Percentiles rank a stretch among this genome's conserved stretches.
These are phyloP conservation scores for Spisula solida DNA, from an alignment of 2,888 invertebrate species.

Conservation along the genomic window DNA sequence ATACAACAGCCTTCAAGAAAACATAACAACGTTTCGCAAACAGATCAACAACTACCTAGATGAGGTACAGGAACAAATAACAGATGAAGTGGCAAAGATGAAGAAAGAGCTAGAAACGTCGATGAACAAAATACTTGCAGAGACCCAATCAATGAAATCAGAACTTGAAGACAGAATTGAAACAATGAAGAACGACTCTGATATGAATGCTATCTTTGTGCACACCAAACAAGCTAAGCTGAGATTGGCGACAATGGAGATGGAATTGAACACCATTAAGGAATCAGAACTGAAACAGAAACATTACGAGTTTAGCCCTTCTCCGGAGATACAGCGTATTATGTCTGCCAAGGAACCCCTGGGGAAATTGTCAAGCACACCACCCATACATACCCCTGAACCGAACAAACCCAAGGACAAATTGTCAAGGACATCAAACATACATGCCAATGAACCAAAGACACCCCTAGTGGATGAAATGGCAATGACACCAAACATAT, in stretches of 20 bases:
- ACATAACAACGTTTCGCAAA: background rate
- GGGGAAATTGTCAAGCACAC: background rate
- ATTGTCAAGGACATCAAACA: too few relatives aligned
- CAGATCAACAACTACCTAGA: conserved; percentile 2
- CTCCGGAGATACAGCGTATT: background rate
- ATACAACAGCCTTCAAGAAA: background rate
- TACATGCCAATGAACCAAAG: too few relatives aligned
- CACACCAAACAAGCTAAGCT: background rate
- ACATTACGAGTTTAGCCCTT: background rate
- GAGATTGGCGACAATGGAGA: background rate
- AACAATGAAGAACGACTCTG: background rate
- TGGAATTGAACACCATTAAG: background rate
- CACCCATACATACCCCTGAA: too few relatives aligned
- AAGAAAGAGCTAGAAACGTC: background rate
- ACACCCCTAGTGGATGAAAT: too few relatives aligned
- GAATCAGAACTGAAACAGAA: background rate
- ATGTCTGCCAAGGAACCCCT: background rate
- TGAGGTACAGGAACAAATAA: background rate
- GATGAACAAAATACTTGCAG: background rate
- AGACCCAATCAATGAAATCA: background rate
- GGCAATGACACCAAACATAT: background rate
- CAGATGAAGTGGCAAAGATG: background rate
- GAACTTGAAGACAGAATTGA: background rate
- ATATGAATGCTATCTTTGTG: background rate
- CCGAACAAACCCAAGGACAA: too few relatives aligned